These are phyloP conservation scores for Coracias cyanogaster DNA, from an alignment of 2,797 vertebrate species.

Conservation along the genomic window DNA sequence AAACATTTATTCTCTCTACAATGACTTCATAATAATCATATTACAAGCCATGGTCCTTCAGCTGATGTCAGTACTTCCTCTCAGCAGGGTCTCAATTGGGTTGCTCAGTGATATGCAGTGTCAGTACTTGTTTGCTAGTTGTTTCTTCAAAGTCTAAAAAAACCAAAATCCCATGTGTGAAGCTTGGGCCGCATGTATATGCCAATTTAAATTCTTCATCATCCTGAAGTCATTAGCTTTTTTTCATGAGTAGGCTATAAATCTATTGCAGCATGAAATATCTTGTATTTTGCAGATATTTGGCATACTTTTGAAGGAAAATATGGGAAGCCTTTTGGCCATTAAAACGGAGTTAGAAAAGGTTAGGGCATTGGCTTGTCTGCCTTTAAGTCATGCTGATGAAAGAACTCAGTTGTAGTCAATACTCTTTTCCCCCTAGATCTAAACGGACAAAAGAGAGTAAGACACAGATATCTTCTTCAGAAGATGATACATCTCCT, in stretches of 20 bases:
- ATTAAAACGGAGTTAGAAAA: not conserved
- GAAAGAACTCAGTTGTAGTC: not conserved
- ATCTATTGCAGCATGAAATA: not conserved
- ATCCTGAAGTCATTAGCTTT: not conserved
- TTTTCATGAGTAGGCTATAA: not conserved
- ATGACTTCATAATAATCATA: not conserved
- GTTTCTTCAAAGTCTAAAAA: not conserved
- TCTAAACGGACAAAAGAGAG: not conserved
- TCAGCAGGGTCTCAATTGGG: not conserved
- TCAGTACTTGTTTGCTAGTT: not conserved
- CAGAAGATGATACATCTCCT: slow-evolving; percentile 43
- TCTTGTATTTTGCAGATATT: not conserved
- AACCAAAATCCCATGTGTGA: not conserved
- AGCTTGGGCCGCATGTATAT: not conserved
- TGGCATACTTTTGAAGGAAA: not conserved
- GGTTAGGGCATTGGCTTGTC: not conserved
- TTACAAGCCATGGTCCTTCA: not conserved
- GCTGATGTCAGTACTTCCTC: not conserved
- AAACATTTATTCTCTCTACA: not conserved
- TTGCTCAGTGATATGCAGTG: not conserved
- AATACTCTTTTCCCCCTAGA: slow-evolving; percentile 43
- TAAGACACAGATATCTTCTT: not conserved
- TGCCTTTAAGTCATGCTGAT: not conserved
- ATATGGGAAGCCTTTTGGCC: not conserved
- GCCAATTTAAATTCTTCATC: not conserved